A percentile compares a stretch with the other conserved stretches of the same genome.
Evolutionary conservation across 2,888 invertebrate species (phyloP).

Genomic region (Byasa hedistus): DNA sequence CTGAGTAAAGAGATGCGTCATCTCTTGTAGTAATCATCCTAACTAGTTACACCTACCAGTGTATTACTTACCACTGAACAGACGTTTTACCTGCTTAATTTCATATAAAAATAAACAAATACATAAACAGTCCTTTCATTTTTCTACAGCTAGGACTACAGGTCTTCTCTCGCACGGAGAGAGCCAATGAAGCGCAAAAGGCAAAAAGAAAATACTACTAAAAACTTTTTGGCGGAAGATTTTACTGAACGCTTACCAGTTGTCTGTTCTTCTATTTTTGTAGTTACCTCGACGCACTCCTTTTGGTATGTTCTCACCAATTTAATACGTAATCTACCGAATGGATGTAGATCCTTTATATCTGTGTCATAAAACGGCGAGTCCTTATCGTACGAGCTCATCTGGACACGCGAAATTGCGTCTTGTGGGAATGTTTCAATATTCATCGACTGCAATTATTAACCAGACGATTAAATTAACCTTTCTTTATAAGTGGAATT

Average conservation of each 20-base stretch:
- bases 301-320: slow-evolving; percentile 61
- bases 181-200: too few species aligned
- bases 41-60: too few species aligned
- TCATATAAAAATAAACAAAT: not conserved
- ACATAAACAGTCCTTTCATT: too few species aligned
- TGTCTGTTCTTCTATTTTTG: slow-evolving; percentile 42
- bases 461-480: not conserved
- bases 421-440: slow-evolving; percentile 66
- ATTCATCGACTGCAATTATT: slow-evolving; percentile 54
- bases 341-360: slow-evolving; percentile 66
- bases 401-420: slow-evolving; percentile 57
- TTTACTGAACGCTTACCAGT: slow-evolving; percentile 42
- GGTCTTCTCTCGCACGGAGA: too few species aligned
- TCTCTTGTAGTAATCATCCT: not conserved
- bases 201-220: too few species aligned
- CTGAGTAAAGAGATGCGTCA: too few species aligned
- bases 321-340: slow-evolving; percentile 61
- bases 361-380: slow-evolving; percentile 69
- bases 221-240: too few species aligned
- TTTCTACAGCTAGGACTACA: too few species aligned
- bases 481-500: too few species aligned
- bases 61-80: not conserved
- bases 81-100: not conserved
- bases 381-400: slow-evolving; percentile 67
- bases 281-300: slow-evolving; percentile 43